Evolutionary conservation across 1,140 invertebrate genomes (phyloP).

Genomic region (Lordiphosa mommai): DNA sequence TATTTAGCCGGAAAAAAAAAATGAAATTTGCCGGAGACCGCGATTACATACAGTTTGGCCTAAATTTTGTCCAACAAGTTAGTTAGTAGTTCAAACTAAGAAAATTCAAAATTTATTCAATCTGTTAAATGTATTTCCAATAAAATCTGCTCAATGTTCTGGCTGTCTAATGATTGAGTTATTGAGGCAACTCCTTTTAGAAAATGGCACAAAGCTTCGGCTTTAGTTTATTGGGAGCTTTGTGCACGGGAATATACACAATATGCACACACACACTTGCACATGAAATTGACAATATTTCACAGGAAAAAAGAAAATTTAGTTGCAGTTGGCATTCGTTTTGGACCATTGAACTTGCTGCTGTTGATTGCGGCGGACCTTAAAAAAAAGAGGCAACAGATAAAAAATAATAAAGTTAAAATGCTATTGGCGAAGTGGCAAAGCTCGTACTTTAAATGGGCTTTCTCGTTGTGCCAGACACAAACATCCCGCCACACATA

Average conservation of each 20-base stretch:
- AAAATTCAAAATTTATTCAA: too few relatives aligned
- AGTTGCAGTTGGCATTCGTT: constrained; percentile 61
- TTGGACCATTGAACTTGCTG: constrained; percentile 66
- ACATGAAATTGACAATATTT: constrained; percentile 69
- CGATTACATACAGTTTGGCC: too few relatives aligned
- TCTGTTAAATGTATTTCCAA: too few relatives aligned
- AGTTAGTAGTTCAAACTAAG: too few relatives aligned
- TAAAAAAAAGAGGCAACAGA: not conserved
- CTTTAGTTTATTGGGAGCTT: not conserved
- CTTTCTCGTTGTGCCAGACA: not conserved
- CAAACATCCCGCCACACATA: not conserved
- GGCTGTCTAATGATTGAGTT: too few relatives aligned
- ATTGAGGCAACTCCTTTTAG: too few relatives aligned
- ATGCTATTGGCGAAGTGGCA: constrained; percentile 9
- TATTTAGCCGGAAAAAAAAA: too few relatives aligned
- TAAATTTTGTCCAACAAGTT: too few relatives aligned
- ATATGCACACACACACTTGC: constrained; percentile 3
- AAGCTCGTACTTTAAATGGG: constrained; percentile 32
- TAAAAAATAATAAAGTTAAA: constrained; percentile 19
- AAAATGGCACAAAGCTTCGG: too few relatives aligned
- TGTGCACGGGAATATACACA: not conserved
- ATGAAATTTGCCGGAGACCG: too few relatives aligned
- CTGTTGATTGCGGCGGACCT: constrained; percentile 51
- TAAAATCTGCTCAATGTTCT: too few relatives aligned
- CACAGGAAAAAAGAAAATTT: constrained; percentile 63